These are phyloP conservation scores for Macquaria ambigua DNA, from an alignment of 2,113 vertebrate species.

Conservation along the genomic window DNA sequence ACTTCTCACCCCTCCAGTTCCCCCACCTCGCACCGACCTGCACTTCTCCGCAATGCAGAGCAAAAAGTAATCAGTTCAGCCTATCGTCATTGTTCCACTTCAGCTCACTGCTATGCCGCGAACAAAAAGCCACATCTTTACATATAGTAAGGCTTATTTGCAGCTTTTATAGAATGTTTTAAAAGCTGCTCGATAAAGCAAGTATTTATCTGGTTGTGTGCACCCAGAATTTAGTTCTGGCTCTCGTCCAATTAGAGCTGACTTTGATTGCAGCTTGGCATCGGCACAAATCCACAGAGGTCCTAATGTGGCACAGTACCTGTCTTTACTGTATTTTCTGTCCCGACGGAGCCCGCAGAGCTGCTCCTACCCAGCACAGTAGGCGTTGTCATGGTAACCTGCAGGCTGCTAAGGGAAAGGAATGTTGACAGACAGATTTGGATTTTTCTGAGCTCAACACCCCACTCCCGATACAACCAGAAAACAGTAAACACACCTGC, in stretches of 20 bases:
- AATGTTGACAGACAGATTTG: constrained; percentile 65
- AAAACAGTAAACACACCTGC: constrained; percentile 54
- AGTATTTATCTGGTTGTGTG: background rate
- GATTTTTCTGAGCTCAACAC: constrained; percentile 58
- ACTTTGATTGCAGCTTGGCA: constrained; percentile 28
- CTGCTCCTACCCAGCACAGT: constrained; percentile 48
- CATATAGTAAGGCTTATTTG: background rate
- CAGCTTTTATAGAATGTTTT: background rate
- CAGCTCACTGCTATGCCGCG: background rate
- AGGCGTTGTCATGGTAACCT: constrained; percentile 79
- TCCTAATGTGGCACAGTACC: constrained; percentile 34
- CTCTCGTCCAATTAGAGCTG: constrained; percentile 6
- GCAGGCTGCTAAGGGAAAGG: constrained; percentile 57
- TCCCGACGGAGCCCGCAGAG: constrained; percentile 56
- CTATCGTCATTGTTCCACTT: constrained; percentile 36
- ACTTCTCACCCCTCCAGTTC: constrained; percentile 17
- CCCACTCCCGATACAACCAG: constrained; percentile 38
- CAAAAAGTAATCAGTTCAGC: constrained; percentile 57
- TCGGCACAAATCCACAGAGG: constrained; percentile 13
- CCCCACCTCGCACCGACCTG: constrained; percentile 28
- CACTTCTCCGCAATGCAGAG: constrained; percentile 68
- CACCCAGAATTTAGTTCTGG: background rate
- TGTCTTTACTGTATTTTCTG: constrained; percentile 43
- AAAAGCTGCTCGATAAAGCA: background rate
- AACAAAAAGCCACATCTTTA: constrained; percentile 21